Conservation (phyloP, 2,888 invertebrate genomes). For the Aplocera efformata region DNA sequence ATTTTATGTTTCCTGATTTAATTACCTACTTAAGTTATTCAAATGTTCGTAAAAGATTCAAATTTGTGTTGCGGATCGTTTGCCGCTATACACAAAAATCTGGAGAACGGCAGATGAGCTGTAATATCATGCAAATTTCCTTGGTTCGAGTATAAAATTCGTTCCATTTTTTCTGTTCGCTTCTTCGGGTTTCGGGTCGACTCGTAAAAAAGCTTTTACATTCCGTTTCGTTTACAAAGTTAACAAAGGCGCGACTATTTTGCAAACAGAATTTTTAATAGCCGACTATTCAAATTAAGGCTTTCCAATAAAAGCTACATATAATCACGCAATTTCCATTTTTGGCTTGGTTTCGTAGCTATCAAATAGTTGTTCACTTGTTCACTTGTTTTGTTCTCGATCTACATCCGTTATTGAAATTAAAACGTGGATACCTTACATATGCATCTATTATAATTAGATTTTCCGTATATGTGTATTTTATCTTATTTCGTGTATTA, state of each 20-base stretch:
- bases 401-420: too few relatives aligned
- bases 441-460: too few relatives aligned
- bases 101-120: slow-evolving; percentile 48
- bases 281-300: slow-evolving; percentile 19
- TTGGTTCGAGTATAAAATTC: slow-evolving; percentile 63
- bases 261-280: slow-evolving; percentile 51
- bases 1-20: slow-evolving; percentile 22
- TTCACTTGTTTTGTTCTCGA: too few relatives aligned
- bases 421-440: too few relatives aligned
- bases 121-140: slow-evolving; percentile 73
- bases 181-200: slow-evolving; percentile 53
- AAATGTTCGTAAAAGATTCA: slow-evolving; percentile 39
- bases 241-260: slow-evolving; percentile 61
- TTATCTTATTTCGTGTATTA: too few relatives aligned
- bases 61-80: slow-evolving; percentile 59
- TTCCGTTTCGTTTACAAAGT: slow-evolving; percentile 62
- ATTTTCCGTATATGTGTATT: too few relatives aligned
- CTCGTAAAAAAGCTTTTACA: slow-evolving; percentile 65
- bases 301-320: not conserved
- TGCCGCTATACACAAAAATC: slow-evolving; percentile 51
- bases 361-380: too few relatives aligned
- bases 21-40: slow-evolving; percentile 39
- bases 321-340: too few relatives aligned
- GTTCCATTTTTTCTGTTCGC: slow-evolving; percentile 60
- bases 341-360: too few relatives aligned